Evolutionary conservation across 2,888 invertebrate genomes (phyloP), one percentile per base, ranked within the genome.

Genomic region (Tetragonisca angustula): DNA sequence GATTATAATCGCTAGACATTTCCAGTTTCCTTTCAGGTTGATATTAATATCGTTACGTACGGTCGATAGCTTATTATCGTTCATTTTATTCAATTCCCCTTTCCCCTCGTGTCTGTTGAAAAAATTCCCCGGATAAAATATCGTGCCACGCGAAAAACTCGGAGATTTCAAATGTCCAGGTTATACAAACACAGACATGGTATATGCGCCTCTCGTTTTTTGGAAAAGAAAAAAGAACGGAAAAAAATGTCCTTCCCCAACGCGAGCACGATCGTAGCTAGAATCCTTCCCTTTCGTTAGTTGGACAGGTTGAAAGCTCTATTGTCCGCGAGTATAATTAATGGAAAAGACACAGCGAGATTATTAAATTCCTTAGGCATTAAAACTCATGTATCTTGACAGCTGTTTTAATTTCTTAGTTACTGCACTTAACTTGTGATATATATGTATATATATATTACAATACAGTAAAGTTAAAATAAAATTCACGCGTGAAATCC

Each of bases 1-100:
- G 69, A 67, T 56, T 71, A 71, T 24, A 64, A 50, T 85, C 56
- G 24, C 72, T 62, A 70, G 69, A 72, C 17, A 59, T 32, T 27
- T 74, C 36, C 24, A n/a, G 24, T 36, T 21, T n/a, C 21, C n/a
- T 49, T 36, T 50, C 15, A 24, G 21, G 43, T 27, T 68, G 56
- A 62, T 64, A 24, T 43, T 9, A 43, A 36, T n/a, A 24, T 67
- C 24, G 27, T 49, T 68, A 27, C 49, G 11, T 11, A 19, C n/a
- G 15, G 1, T 17, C 43, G n/a, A n/a, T 67, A 24, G 13, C 68
- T 49, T 24, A 24, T 49, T 19, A 27, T 27, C 27, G 24, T 24
- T 52, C 68, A 5, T 54, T 69, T n/a, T 17, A 19, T 32, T 59
- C n/a, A 59, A 59, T 15, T 6, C 9, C 27, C 17, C 21, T 11